These are phyloP conservation scores for Cerastis leucographa DNA, from an alignment of 2,888 invertebrate genomes.

Conservation along the genomic window DNA sequence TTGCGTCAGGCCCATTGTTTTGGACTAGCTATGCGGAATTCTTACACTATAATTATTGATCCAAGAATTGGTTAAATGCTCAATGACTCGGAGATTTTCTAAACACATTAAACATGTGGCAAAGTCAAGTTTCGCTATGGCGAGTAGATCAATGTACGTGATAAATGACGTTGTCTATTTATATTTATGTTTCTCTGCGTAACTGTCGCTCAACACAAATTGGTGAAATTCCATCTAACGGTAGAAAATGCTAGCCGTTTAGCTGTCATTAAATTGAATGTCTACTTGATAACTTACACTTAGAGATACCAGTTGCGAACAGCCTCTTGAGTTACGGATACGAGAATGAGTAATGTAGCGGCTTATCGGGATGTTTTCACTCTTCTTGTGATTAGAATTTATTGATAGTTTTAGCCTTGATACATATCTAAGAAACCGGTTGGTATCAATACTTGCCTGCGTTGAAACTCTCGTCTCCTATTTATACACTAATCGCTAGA, in stretches of 20 bases:
- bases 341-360: constrained; percentile 58
- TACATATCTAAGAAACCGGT: constrained; percentile 63
- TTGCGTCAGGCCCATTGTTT: not conserved
- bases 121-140: constrained; percentile 15
- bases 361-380: constrained; percentile 65
- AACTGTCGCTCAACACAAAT: constrained; percentile 67
- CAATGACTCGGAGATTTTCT: constrained; percentile 25
- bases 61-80: not conserved
- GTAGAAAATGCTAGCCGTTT: constrained; percentile 61
- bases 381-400: constrained; percentile 67
- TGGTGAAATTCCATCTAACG: constrained; percentile 68
- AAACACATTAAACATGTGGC: constrained; percentile 21
- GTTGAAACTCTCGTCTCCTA: constrained; percentile 51
- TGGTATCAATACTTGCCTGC: constrained; percentile 40
- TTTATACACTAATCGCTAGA: constrained; percentile 67
- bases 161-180: constrained; percentile 50
- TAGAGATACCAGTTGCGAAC: constrained; percentile 54
- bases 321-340: constrained; percentile 56
- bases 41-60: not conserved
- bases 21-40: not conserved
- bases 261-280: constrained; percentile 62
- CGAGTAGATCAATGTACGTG: constrained; percentile 37
- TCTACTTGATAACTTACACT: constrained; percentile 63
- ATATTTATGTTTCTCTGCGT: constrained; percentile 51
- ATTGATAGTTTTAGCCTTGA: constrained; percentile 62